Evolutionary conservation across 2,888 invertebrate species (phyloP).

Genomic region (Drosophila anceps): DNA sequence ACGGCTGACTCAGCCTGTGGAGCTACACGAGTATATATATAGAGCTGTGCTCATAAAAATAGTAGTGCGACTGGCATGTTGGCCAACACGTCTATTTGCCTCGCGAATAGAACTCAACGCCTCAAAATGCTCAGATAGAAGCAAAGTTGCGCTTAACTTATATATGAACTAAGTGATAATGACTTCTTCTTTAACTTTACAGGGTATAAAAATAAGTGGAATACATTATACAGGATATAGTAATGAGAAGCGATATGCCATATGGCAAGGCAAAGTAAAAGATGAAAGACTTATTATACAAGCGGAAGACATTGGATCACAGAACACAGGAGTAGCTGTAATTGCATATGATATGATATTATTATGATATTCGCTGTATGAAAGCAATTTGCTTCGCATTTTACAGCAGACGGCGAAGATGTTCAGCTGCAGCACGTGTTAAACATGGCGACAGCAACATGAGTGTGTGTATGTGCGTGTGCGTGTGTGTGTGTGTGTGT

Average conservation of each 20-base stretch:
- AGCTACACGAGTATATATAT: background rate
- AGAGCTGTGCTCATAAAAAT: too few relatives aligned
- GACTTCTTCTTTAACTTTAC: too few relatives aligned
- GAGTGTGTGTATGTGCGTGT: background rate
- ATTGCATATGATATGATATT: constrained; percentile 14
- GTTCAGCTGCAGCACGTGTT: constrained; percentile 63
- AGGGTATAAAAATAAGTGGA: background rate
- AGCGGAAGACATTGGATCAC: background rate
- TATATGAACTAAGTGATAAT: too few relatives aligned
- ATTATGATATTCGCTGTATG: constrained; percentile 9
- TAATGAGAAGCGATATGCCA: background rate
- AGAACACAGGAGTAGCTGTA: constrained; percentile 1
- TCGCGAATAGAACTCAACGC: too few relatives aligned
- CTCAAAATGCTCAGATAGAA: too few relatives aligned
- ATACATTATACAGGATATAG: constrained; percentile 3
- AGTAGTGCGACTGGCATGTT: too few relatives aligned
- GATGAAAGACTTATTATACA: constrained; percentile 7
- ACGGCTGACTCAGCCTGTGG: background rate
- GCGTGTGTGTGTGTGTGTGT: constrained; percentile 22
- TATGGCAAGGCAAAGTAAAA: background rate
- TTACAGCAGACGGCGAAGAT: constrained; percentile 13
- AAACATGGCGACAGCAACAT: constrained; percentile 60
- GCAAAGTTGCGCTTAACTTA: too few relatives aligned
- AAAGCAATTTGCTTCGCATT: constrained; percentile 17
- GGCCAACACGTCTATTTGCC: too few relatives aligned